Conservation (phyloP, 1,140 invertebrate genomes). For the Brachionus koreanus region DNA sequence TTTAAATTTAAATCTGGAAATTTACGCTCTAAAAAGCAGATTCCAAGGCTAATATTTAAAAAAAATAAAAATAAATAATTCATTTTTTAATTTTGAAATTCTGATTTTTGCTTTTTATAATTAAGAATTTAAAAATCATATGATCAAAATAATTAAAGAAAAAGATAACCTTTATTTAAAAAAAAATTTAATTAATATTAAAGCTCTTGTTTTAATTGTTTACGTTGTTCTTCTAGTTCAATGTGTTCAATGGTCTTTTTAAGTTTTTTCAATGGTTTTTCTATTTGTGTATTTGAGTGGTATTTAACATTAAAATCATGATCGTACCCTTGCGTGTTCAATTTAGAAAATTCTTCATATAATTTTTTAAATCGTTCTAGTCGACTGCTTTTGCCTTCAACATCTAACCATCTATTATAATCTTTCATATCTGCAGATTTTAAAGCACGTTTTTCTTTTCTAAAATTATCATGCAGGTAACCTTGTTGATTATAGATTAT, state of each 20-base stretch:
- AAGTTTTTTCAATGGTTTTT: neutral
- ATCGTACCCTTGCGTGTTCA: neutral
- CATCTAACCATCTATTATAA: conserved; percentile 19
- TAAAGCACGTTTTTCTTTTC: neutral
- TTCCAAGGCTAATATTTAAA: neutral
- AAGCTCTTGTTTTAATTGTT: neutral
- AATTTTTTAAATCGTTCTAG: conserved; percentile 23
- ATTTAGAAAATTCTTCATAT: conserved; percentile 25
- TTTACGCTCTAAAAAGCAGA: neutral
- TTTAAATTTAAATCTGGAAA: neutral
- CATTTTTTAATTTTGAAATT: neutral
- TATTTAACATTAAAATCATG: neutral
- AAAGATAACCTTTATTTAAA: neutral
- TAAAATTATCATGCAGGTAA: neutral
- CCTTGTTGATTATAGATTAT: neutral
- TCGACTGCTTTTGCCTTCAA: neutral
- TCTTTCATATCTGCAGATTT: conserved; percentile 8
- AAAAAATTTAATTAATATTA: neutral
- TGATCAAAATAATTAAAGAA: neutral
- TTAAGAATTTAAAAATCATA: neutral
- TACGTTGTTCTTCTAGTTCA: conserved; percentile 10
- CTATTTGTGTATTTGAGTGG: neutral
- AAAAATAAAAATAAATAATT: neutral
- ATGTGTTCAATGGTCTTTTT: conserved; percentile 4
- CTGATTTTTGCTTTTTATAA: neutral